Conservation (phyloP, 2,888 invertebrate genomes). For the Elgonia sp. region DNA sequence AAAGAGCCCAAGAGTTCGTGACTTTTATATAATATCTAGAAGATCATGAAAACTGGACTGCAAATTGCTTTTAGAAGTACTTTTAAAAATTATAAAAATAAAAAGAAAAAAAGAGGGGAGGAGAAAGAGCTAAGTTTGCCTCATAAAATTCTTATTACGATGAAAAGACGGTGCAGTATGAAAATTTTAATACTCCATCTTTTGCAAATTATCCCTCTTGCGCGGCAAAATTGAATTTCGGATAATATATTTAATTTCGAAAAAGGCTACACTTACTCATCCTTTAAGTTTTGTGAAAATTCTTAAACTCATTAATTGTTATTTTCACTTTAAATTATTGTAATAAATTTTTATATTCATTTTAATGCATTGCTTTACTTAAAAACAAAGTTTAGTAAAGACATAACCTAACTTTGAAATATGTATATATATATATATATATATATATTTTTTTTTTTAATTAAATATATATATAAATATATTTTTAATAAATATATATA, state of each 20-base stretch:
- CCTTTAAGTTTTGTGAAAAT: too few relatives aligned
- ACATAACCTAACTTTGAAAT: too few relatives aligned
- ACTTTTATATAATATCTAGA: constrained; percentile 63
- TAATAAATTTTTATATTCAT: neutral
- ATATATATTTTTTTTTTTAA: too few relatives aligned
- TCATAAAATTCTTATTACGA: constrained; percentile 64
- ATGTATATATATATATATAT: too few relatives aligned
- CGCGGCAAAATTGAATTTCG: constrained; percentile 40
- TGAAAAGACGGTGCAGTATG: constrained; percentile 60
- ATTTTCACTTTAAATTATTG: neutral
- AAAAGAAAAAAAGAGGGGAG: neutral
- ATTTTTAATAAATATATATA: too few relatives aligned
- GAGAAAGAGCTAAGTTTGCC: constrained; percentile 45
- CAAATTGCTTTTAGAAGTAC: constrained; percentile 63
- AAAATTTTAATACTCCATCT: constrained; percentile 58
- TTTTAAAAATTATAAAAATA: constrained; percentile 58
- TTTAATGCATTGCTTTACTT: too few relatives aligned
- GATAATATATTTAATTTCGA: constrained; percentile 10
- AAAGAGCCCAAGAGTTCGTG: constrained; percentile 52
- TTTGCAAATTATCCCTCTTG: constrained; percentile 39
- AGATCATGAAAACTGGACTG: constrained; percentile 59
- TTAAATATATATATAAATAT: too few relatives aligned
- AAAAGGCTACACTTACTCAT: neutral
- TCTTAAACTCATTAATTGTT: too few relatives aligned
- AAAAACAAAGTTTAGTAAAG: too few relatives aligned